These are phyloP conservation scores for Eilema depressum DNA, from an alignment of 2,888 invertebrate genomes.

Conservation along the genomic window DNA sequence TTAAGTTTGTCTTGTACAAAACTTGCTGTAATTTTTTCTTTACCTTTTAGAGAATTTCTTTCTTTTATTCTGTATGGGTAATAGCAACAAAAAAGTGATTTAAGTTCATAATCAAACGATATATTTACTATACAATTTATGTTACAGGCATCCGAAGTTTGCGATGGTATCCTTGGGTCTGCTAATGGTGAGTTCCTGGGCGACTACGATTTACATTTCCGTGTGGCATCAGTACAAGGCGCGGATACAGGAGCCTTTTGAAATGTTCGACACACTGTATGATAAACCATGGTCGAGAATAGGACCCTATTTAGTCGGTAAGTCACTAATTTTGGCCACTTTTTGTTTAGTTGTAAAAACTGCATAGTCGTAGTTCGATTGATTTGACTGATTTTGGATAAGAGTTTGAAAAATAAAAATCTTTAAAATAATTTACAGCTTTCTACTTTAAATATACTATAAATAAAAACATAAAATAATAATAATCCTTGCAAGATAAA, in stretches of 20 bases:
- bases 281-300: slow-evolving; percentile 95
- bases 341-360: background rate
- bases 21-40: too few relatives aligned
- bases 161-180: slow-evolving; percentile 87
- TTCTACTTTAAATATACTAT: too few relatives aligned
- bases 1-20: too few relatives aligned
- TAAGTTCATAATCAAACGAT: too few relatives aligned
- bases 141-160: slow-evolving; percentile 87
- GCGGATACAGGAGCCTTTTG: slow-evolving; percentile 93
- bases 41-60: too few relatives aligned
- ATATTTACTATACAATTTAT: background rate
- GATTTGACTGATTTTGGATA: too few relatives aligned
- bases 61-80: too few relatives aligned
- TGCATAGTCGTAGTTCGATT: background rate
- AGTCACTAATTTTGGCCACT: slow-evolving; percentile 48
- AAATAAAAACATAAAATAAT: too few relatives aligned
- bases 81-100: too few relatives aligned
- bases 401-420: too few relatives aligned
- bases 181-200: slow-evolving; percentile 91
- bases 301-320: slow-evolving; percentile 93
- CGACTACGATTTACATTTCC: slow-evolving; percentile 91
- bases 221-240: slow-evolving; percentile 91
- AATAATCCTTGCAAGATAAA: too few relatives aligned
- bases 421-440: too few relatives aligned
- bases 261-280: slow-evolving; percentile 93